These are phyloP conservation scores for Cyclina sinensis DNA, from an alignment of 1,140 invertebrate species.

Conservation along the genomic window DNA sequence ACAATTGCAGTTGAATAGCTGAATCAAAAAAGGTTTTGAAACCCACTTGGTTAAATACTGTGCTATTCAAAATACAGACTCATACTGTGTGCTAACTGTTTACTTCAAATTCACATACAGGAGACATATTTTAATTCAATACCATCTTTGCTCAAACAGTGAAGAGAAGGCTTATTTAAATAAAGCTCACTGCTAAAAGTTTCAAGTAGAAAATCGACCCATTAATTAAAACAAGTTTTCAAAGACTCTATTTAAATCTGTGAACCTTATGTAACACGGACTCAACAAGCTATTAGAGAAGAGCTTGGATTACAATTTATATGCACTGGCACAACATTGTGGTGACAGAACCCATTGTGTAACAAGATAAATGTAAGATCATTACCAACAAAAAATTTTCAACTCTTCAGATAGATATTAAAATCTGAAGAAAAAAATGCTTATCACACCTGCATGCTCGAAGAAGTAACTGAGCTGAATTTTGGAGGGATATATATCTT, in stretches of 20 bases:
- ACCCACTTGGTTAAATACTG: neutral
- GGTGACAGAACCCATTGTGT: conserved; percentile 14
- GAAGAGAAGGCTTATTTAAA: conserved; percentile 13
- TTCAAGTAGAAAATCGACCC: conserved; percentile 13
- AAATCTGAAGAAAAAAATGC: neutral
- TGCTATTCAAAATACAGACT: neutral
- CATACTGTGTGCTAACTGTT: neutral
- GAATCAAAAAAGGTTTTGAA: neutral
- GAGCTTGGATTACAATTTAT: conserved; percentile 40
- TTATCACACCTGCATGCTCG: conserved; percentile 11
- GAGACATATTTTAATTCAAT: neutral
- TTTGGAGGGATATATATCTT: neutral
- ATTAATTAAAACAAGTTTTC: conserved; percentile 23
- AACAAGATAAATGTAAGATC: conserved; percentile 29
- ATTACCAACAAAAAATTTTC: neutral
- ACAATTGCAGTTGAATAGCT: conserved; percentile 7
- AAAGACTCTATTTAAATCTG: conserved; percentile 26
- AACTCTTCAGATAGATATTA: conserved; percentile 2
- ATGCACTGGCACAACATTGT: neutral
- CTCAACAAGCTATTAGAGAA: conserved; percentile 5
- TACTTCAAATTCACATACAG: conserved; percentile 9
- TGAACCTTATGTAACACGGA: neutral
- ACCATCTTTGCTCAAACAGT: neutral
- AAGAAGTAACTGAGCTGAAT: neutral
- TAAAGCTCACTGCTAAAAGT: neutral